These are phyloP conservation scores for Chelon auratus DNA, from an alignment of 2,797 vertebrate genomes.

Conservation along the genomic window DNA sequence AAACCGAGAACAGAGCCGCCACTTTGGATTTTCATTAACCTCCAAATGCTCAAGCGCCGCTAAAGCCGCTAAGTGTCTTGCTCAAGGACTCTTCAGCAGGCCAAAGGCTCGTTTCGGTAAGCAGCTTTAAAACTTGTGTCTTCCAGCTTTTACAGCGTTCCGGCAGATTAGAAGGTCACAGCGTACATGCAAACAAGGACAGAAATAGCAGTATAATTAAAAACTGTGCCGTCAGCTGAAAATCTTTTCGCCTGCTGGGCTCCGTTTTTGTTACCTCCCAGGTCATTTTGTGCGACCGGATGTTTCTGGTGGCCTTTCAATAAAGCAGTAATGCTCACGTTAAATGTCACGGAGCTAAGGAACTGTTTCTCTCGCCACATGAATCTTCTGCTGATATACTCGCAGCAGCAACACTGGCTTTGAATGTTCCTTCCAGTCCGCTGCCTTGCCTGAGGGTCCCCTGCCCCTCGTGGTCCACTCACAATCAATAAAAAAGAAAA, in stretches of 20 bases:
- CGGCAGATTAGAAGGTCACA: neutral
- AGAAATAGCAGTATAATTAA: neutral
- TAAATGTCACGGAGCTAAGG: conserved; percentile 65
- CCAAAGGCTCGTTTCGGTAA: neutral
- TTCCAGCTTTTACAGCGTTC: neutral
- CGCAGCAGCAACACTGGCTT: conserved; percentile 35
- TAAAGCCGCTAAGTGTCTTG: neutral
- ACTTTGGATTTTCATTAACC: neutral
- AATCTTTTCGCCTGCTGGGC: neutral
- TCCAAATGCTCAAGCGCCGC: neutral
- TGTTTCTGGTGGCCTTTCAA: conserved; percentile 30
- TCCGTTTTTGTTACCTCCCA: conserved; percentile 14
- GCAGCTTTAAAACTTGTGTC: neutral
- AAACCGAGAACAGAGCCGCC: neutral
- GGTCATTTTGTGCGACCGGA: conserved; percentile 1
- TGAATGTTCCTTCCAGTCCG: conserved; percentile 39
- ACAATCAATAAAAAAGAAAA: conserved; percentile 51
- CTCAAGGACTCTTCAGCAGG: conserved; percentile 12
- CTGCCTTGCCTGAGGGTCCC: conserved; percentile 53
- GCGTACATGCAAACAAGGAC: neutral
- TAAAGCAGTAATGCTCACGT: conserved; percentile 44
- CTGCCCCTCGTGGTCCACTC: conserved; percentile 24
- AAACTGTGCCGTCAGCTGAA: neutral
- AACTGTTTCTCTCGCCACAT: neutral
- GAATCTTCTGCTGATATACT: conserved; percentile 61